Conservation (phyloP, 2,888 invertebrate species). For the Netelia virgata region DNA sequence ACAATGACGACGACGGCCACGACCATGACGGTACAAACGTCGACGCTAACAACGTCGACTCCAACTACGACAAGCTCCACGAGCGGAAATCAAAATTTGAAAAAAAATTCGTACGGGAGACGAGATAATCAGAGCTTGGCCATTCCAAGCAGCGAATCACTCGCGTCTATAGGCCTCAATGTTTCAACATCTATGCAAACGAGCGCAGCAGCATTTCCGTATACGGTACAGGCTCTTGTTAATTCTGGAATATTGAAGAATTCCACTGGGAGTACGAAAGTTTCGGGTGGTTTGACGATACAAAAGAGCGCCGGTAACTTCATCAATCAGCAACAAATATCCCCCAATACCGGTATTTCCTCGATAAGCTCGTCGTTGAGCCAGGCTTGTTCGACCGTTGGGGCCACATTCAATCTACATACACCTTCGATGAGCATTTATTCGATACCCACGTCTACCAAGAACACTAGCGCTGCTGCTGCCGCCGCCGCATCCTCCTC, state of each 20-base stretch:
- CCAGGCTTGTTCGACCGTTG: slow-evolving; percentile 64
- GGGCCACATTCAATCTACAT: slow-evolving; percentile 76
- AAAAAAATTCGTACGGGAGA: slow-evolving; percentile 59
- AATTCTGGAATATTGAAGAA: slow-evolving; percentile 73
- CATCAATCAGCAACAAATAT: slow-evolving; percentile 62
- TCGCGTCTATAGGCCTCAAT: slow-evolving; percentile 75
- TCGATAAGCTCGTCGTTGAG: slow-evolving; percentile 58
- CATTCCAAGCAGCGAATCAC: slow-evolving; percentile 70
- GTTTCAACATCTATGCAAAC: slow-evolving; percentile 75
- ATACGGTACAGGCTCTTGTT: slow-evolving; percentile 76
- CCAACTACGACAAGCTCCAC: not conserved
- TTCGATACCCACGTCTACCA: slow-evolving; percentile 75
- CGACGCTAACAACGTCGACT: not conserved
- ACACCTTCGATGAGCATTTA: slow-evolving; percentile 79
- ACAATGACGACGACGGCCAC: slow-evolving; percentile 4
- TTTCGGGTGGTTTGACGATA: slow-evolving; percentile 60
- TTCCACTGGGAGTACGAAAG: slow-evolving; percentile 69
- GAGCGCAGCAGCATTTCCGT: slow-evolving; percentile 71
- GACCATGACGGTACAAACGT: not conserved
- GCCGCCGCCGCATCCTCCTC: slow-evolving; percentile 36
- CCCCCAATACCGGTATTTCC: slow-evolving; percentile 54
- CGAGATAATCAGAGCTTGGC: slow-evolving; percentile 56
- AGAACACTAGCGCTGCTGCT: slow-evolving; percentile 71
- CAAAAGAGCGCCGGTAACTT: slow-evolving; percentile 65
- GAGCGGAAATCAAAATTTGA: slow-evolving; percentile 57